These are phyloP conservation scores for Trichopoda pennipes DNA, from an alignment of 2,888 invertebrate species.

Conservation along the genomic window DNA sequence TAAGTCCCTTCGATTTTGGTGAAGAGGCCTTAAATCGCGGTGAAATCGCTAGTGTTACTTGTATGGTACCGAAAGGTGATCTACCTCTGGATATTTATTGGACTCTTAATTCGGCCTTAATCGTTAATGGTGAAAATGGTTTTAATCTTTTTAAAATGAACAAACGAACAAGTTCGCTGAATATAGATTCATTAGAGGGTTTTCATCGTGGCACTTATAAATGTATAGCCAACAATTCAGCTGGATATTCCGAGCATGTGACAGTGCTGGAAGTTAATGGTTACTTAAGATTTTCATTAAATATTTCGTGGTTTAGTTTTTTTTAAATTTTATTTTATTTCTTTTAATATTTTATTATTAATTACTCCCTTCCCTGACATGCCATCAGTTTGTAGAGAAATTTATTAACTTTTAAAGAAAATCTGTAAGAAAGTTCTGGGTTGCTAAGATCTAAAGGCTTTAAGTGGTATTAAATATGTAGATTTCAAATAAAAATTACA, in stretches of 20 bases:
- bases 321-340: not conserved
- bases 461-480: too few species aligned
- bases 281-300: conserved; percentile 74
- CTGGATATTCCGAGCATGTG: conserved; percentile 85
- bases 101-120: conserved; percentile 86
- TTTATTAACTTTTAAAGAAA: too few species aligned
- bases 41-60: conserved; percentile 87
- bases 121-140: conserved; percentile 82
- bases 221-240: conserved; percentile 86
- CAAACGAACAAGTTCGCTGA: conserved; percentile 83
- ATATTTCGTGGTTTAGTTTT: not conserved
- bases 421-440: too few species aligned
- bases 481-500: too few species aligned
- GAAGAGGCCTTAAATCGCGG: conserved; percentile 89
- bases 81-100: conserved; percentile 89
- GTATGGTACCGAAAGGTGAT: conserved; percentile 90
- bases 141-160: conserved; percentile 82
- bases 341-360: not conserved
- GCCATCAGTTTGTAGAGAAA: not conserved
- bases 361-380: not conserved
- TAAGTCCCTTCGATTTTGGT: conserved; percentile 89
- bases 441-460: too few species aligned
- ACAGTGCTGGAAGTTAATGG: conserved; percentile 87
- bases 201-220: conserved; percentile 89
- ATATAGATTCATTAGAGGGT: conserved; percentile 87